Evolutionary conservation across 2,113 vertebrate genomes (phyloP), one percentile per base, ranked within the genome.

Genomic region (Atherinomorus stipes): DNA sequence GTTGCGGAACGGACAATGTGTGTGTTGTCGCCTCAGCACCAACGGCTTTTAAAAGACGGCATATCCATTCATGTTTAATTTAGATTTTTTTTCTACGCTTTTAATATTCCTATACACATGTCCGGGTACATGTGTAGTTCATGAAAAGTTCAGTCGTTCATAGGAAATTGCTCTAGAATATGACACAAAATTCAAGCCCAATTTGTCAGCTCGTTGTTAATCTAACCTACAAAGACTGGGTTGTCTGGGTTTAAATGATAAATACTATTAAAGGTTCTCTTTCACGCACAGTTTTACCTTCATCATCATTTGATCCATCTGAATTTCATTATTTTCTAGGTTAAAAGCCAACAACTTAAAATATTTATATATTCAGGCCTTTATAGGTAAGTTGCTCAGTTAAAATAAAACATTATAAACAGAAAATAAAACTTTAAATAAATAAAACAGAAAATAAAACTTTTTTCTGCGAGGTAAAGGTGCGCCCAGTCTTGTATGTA

Each of bases 1-100:
- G 74, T 71, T 65, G 45, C 31, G 26, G 44, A 16, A 16, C 7
- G n/a, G n/a, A n/a, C n/a, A n/a, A n/a, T n/a, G n/a, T n/a, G n/a
- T n/a, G n/a, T n/a, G n/a, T n/a, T n/a, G n/a, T n/a, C n/a, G n/a
- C n/a, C n/a, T n/a, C n/a, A n/a, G n/a, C 34, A 23, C 37, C 50
- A 64, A 53, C 71, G n/a, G 40, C 19, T 31, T 11, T 2, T 25
- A 23, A 37, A 8, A 47, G 38, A 1, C 11, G 15, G 5, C 18
- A 34, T 52, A n/a, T 28, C 7, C 22, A 23, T 25, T 19, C 44
- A 18, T 4, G 7, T 47, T 44, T 44, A 6, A 19, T 47, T 47
- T 47, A 47, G 18, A 47, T 7, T 47, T 19, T 19, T 13, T 42
- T 12, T n/a, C n/a, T n/a, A 42, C 12, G 40, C 44, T 45, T 42